Evolutionary conservation across 2,888 invertebrate species (phyloP).

Genomic region (Drosophila birchii): DNA sequence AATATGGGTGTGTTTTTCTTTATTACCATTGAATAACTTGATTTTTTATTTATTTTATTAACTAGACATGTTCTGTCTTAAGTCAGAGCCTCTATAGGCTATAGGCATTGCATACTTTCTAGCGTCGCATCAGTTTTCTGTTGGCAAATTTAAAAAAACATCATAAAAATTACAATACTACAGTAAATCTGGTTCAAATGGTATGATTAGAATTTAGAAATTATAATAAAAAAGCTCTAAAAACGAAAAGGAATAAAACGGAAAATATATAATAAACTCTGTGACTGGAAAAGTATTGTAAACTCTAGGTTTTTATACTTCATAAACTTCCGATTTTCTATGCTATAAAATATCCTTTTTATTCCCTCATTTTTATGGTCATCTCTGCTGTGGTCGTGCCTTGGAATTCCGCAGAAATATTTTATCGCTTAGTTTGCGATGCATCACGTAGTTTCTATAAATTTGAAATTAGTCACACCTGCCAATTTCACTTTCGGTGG

Average conservation of each 20-base stretch:
- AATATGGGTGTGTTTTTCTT: no score
- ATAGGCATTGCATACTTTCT: background rate
- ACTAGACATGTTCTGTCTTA: background rate
- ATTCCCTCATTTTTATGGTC: background rate
- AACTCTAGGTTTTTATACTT: background rate
- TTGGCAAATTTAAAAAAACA: background rate
- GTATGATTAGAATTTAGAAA: background rate
- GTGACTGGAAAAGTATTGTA: no score
- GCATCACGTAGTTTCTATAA: conserved; percentile 36
- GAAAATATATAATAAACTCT: no score
- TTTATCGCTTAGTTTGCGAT: conserved; percentile 9
- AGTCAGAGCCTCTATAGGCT: no score
- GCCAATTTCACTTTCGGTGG: conserved; percentile 63
- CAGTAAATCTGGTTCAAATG: background rate
- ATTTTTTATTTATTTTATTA: background rate
- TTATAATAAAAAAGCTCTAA: background rate
- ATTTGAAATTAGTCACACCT: conserved; percentile 63
- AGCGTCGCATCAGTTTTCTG: background rate
- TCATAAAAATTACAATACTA: background rate
- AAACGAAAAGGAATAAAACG: background rate
- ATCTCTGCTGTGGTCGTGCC: background rate
- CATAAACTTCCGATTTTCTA: background rate
- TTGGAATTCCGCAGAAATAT: conserved; percentile 35
- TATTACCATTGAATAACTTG: background rate
- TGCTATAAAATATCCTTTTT: background rate